These are phyloP conservation scores for Agrotis puta DNA, from an alignment of 2,888 invertebrate genomes.

Conservation along the genomic window DNA sequence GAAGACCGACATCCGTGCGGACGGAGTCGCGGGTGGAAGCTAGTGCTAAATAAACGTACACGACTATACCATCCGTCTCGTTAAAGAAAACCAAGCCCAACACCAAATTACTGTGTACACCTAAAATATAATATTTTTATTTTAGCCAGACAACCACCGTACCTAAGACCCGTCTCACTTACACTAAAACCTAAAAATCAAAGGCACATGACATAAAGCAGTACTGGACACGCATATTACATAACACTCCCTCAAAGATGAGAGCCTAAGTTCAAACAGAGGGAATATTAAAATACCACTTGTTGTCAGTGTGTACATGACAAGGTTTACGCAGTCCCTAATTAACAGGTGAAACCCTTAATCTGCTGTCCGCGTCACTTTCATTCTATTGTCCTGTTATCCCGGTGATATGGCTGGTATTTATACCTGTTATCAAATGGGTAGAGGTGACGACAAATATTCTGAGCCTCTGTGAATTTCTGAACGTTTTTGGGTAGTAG, in stretches of 20 bases:
- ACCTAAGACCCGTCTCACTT: not conserved
- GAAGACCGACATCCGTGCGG: too few relatives aligned
- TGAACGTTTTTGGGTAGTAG: slow-evolving; percentile 13
- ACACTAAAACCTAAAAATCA: not conserved
- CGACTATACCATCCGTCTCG: too few relatives aligned
- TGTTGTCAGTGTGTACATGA: slow-evolving; percentile 19
- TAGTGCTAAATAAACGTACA: too few relatives aligned
- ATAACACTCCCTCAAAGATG: not conserved
- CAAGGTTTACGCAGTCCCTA: slow-evolving; percentile 9
- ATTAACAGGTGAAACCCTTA: slow-evolving; percentile 37
- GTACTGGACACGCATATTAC: not conserved
- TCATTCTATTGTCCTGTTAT: slow-evolving; percentile 52
- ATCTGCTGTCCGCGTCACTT: slow-evolving; percentile 40
- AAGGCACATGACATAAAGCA: not conserved
- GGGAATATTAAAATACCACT: slow-evolving; percentile 3
- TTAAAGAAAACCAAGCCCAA: too few relatives aligned
- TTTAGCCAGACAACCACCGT: too few relatives aligned
- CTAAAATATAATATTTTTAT: too few relatives aligned
- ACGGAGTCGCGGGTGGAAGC: too few relatives aligned
- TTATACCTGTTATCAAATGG: slow-evolving; percentile 32
- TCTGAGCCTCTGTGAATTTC: slow-evolving; percentile 27
- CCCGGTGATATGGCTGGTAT: slow-evolving; percentile 33
- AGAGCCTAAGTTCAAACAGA: not conserved
- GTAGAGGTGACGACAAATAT: slow-evolving; percentile 32
- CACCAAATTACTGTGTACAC: too few relatives aligned